These are phyloP conservation scores for Sinocyclocheilus rhinocerous DNA, from an alignment of 2,113 vertebrate genomes.

Conservation along the genomic window DNA sequence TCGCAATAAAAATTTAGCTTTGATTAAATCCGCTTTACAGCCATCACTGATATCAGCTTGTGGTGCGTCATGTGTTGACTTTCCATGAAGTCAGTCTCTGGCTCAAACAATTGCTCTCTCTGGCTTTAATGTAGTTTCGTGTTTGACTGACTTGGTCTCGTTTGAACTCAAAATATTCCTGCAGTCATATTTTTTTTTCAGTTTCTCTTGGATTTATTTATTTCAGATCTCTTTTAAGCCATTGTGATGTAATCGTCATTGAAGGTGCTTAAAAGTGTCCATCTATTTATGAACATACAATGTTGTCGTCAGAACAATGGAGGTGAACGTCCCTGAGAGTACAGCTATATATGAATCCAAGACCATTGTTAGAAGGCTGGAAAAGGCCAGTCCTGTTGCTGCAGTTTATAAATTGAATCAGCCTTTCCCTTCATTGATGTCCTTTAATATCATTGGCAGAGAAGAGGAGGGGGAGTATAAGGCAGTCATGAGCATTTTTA, in stretches of 20 bases:
- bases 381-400: conserved; percentile 10
- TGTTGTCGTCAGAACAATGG: background rate
- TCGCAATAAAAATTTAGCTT: background rate
- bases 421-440: conserved; percentile 30
- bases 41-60: background rate
- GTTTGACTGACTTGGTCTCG: background rate
- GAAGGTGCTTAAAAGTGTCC: background rate
- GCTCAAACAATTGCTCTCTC: background rate
- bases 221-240: conserved; percentile 15
- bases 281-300: conserved; percentile 29
- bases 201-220: background rate
- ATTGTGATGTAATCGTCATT: conserved; percentile 30
- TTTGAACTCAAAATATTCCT: conserved; percentile 7
- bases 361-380: conserved; percentile 28
- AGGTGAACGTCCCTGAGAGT: conserved; percentile 20
- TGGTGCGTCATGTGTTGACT: background rate
- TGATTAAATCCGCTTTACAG: conserved; percentile 8
- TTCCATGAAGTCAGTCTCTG: background rate
- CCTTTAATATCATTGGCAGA: conserved; percentile 42
- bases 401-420: conserved; percentile 16
- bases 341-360: background rate
- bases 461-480: conserved; percentile 9
- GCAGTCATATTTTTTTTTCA: background rate
- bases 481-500: conserved; percentile 36
- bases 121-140: background rate